phyloP scores from a whole-genome alignment of 2,888 invertebrate genomes.

The Agrilus mali region DNA sequence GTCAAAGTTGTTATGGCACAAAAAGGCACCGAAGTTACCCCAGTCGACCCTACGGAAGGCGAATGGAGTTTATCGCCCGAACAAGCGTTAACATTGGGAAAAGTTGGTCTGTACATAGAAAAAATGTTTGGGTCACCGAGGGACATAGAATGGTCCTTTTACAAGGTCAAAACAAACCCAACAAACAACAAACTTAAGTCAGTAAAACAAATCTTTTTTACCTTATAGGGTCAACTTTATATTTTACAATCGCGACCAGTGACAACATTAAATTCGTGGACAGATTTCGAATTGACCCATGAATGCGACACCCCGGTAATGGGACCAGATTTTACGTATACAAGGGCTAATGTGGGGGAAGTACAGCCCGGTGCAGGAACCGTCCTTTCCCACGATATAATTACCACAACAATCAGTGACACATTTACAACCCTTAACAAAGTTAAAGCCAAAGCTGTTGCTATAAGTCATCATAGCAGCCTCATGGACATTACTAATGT shows the following conservation, averaged over 20 bases:
- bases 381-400: conserved; percentile 32
- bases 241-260: conserved; percentile 69
- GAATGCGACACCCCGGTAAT: conserved; percentile 61
- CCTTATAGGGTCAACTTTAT: conserved; percentile 41
- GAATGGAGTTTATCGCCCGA: conserved; percentile 43
- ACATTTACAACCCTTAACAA: neutral
- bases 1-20: conserved; percentile 37
- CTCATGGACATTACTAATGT: too few relatives aligned
- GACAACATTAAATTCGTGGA: conserved; percentile 59
- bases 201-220: neutral
- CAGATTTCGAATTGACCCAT: conserved; percentile 64
- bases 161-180: conserved; percentile 32
- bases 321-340: conserved; percentile 49
- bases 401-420: neutral
- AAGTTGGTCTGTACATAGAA: conserved; percentile 48
- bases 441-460: too few relatives aligned
- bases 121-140: conserved; percentile 52
- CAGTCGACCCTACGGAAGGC: conserved; percentile 14
- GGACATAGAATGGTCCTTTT: conserved; percentile 73
- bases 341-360: conserved; percentile 66
- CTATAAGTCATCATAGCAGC: too few relatives aligned
- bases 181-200: neutral
- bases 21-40: conserved; percentile 26
- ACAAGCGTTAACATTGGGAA: conserved; percentile 42
- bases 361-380: conserved; percentile 49